Conservation (phyloP, 2,888 invertebrate species). For the Homarus gammarus region DNA sequence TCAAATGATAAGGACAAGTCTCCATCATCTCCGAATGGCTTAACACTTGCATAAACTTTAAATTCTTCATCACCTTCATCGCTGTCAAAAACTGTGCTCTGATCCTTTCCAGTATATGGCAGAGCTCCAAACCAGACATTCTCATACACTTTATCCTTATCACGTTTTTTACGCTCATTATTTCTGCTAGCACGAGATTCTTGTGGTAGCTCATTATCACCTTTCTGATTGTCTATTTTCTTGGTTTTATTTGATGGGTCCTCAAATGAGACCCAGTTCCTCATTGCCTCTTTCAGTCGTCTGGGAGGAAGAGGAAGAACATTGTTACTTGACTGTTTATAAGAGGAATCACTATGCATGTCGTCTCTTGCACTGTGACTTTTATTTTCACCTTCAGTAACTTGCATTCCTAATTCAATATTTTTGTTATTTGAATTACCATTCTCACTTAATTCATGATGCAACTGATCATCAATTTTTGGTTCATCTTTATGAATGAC, state of each 20-base stretch:
- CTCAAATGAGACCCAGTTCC: slow-evolving; percentile 58
- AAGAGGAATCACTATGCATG: not conserved
- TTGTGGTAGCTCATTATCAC: not conserved
- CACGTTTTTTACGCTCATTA: not conserved
- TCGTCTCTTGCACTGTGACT: not conserved
- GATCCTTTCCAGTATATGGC: not conserved
- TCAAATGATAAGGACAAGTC: slow-evolving; percentile 18
- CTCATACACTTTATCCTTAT: slow-evolving; percentile 38
- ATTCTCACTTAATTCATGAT: not conserved
- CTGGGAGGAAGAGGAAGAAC: slow-evolving; percentile 11
- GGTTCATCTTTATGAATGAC: not conserved
- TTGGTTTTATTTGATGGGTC: slow-evolving; percentile 13
- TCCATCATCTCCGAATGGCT: slow-evolving; percentile 64
- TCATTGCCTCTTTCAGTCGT: slow-evolving; percentile 46
- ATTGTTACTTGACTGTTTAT: not conserved
- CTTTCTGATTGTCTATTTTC: not conserved
- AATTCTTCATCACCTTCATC: slow-evolving; percentile 62
- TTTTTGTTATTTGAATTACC: not conserved
- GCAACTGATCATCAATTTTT: not conserved
- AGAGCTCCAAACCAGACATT: slow-evolving; percentile 56
- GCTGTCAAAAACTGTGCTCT: slow-evolving; percentile 18
- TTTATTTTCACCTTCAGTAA: not conserved
- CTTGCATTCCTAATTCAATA: not conserved
- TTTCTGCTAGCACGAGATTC: not conserved
- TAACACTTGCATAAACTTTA: slow-evolving; percentile 74